Evolutionary conservation across 2,888 invertebrate genomes (phyloP).

Genomic region (Willowsia nigromaculata): DNA sequence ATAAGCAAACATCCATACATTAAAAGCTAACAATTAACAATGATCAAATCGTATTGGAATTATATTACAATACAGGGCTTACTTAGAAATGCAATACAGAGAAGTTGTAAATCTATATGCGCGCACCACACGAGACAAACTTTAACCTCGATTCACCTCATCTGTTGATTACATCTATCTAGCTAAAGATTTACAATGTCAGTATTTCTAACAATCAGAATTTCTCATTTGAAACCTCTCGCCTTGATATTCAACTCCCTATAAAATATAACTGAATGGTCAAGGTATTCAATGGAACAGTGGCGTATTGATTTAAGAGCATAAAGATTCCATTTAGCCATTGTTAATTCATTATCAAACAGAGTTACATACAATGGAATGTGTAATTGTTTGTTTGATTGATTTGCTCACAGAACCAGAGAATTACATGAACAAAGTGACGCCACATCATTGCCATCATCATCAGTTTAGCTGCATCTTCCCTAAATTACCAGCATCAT

Average conservation of each 20-base stretch:
- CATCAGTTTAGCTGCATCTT: conserved; percentile 12
- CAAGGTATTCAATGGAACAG: not conserved
- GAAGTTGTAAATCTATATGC: not conserved
- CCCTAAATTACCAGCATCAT: not conserved
- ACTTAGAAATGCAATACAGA: too few relatives aligned
- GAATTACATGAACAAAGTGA: conserved; percentile 51
- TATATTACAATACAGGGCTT: too few relatives aligned
- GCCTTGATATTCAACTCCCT: conserved; percentile 44
- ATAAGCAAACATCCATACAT: not conserved
- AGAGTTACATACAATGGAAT: too few relatives aligned
- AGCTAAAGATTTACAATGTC: conserved; percentile 7
- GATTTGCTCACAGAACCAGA: conserved; percentile 18
- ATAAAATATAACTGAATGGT: not conserved
- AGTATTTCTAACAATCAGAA: conserved; percentile 11
- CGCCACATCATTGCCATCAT: conserved; percentile 55
- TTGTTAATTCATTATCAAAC: too few relatives aligned
- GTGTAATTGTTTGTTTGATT: conserved; percentile 38
- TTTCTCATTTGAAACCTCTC: conserved; percentile 60
- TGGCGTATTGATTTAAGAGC: not conserved
- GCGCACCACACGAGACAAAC: not conserved
- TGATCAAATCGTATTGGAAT: too few relatives aligned
- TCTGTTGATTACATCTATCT: not conserved
- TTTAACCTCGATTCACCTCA: conserved; percentile 10
- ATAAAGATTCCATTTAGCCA: not conserved
- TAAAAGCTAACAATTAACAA: too few relatives aligned